A percentile compares a stretch with the other conserved stretches of the same genome.
Evolutionary conservation across 2,888 invertebrate species (phyloP).

Genomic region (Pachliopta kotzebuea): DNA sequence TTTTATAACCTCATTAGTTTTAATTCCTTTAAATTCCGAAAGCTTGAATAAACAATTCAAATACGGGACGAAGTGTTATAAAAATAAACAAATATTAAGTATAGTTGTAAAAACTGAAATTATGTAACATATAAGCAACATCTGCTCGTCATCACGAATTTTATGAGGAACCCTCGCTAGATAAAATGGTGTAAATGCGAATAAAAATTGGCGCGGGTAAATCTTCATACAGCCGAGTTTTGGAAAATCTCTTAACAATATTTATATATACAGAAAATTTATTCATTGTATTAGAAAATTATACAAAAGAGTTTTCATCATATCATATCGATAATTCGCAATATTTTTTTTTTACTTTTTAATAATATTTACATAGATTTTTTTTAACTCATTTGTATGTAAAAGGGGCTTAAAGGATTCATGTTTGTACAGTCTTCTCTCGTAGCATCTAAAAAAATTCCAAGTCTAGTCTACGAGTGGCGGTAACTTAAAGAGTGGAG

Average conservation of each 20-base stretch:
- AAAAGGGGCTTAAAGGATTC: no score
- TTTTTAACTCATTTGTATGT: no score
- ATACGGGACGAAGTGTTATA: not conserved
- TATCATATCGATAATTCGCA: no score
- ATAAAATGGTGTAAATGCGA: not conserved
- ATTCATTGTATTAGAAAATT: not conserved
- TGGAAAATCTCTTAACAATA: not conserved
- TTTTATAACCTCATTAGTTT: not conserved
- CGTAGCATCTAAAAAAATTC: no score
- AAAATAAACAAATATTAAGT: not conserved
- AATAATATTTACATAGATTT: no score
- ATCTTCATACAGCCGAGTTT: not conserved
- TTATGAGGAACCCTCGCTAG: conserved; percentile 4
- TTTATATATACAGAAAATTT: not conserved
- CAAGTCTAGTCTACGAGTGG: no score
- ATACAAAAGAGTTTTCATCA: not conserved
- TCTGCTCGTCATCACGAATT: conserved; percentile 17
- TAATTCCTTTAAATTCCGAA: not conserved
- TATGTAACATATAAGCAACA: conserved; percentile 3
- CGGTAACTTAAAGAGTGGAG: no score
- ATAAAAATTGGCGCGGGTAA: not conserved
- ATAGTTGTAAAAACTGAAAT: not conserved
- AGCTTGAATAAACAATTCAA: not conserved
- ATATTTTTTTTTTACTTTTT: no score
- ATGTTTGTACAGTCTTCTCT: no score